These are phyloP conservation scores for Trichoplusia ni DNA, from an alignment of 1,140 invertebrate species.

Conservation along the genomic window DNA sequence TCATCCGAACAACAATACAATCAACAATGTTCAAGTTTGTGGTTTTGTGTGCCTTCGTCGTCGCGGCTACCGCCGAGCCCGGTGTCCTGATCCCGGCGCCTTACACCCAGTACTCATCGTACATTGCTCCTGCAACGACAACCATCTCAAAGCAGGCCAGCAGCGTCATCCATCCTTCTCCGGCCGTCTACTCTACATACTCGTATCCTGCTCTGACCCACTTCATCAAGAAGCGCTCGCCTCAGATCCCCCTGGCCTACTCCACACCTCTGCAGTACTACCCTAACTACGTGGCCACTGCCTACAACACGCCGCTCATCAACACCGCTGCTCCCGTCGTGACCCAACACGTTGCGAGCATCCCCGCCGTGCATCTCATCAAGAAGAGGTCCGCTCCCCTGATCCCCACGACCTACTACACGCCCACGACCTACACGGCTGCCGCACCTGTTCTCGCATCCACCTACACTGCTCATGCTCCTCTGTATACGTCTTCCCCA, in stretches of 20 bases:
- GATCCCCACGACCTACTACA: conserved; percentile 37
- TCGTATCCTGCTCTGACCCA: conserved; percentile 50
- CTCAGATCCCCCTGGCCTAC: conserved; percentile 37
- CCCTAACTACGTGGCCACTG: conserved; percentile 37
- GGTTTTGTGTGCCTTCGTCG: conserved; percentile 82
- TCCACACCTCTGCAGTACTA: conserved; percentile 29
- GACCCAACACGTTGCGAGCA: conserved; percentile 35
- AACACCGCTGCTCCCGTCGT: conserved; percentile 49
- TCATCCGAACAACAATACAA: conserved; percentile 56
- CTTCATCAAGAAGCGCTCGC: conserved; percentile 67
- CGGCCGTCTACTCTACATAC: conserved; percentile 47
- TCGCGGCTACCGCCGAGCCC: conserved; percentile 72
- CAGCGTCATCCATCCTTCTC: conserved; percentile 71
- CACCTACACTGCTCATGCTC: conserved; percentile 46
- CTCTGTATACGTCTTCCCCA: conserved; percentile 39
- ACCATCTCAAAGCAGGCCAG: conserved; percentile 66
- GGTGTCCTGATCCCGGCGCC: conserved; percentile 42
- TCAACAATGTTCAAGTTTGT: conserved; percentile 83
- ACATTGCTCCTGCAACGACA: conserved; percentile 57
- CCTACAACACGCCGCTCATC: conserved; percentile 49
- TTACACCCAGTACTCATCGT: conserved; percentile 63
- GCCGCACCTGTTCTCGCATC: conserved; percentile 46
- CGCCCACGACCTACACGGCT: conserved; percentile 42
- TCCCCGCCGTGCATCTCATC: conserved; percentile 49
- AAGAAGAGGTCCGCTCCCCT: conserved; percentile 42